phyloP scores from a whole-genome alignment of 1,140 invertebrate species.

The Muscidifurax raptorellus region DNA sequence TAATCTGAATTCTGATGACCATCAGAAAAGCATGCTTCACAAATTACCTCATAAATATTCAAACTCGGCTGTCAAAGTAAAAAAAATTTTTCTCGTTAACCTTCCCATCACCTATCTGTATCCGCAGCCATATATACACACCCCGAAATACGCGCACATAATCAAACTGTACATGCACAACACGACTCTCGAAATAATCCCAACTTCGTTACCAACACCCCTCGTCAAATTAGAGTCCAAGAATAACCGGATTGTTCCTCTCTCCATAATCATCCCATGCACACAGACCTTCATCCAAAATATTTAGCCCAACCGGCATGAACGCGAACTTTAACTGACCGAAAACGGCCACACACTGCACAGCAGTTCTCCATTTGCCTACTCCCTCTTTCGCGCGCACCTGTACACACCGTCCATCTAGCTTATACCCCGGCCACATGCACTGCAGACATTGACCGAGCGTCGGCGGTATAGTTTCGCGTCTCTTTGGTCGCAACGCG shows the following conservation, averaged over 20 bases:
- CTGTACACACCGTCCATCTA: background rate
- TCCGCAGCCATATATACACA: too few species aligned
- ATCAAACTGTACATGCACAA: too few species aligned
- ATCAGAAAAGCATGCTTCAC: background rate
- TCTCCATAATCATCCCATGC: background rate
- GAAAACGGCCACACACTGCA: background rate
- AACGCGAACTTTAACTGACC: background rate
- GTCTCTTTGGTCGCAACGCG: background rate
- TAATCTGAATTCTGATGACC: background rate
- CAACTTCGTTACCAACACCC: too few species aligned
- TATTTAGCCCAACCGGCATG: background rate
- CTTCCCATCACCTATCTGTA: too few species aligned
- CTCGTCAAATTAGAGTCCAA: background rate
- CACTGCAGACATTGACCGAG: background rate
- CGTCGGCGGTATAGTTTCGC: background rate
- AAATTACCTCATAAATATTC: constrained; percentile 2
- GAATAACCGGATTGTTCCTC: background rate
- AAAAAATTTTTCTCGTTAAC: background rate
- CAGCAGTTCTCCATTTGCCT: background rate
- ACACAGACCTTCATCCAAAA: background rate
- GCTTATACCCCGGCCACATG: background rate
- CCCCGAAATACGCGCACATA: too few species aligned
- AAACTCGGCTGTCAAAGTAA: background rate
- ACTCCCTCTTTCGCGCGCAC: background rate
- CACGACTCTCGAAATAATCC: too few species aligned